Base-by-base conservation (phyloP, 2,888 invertebrate genomes). In the Panzeria rudis region DNA sequence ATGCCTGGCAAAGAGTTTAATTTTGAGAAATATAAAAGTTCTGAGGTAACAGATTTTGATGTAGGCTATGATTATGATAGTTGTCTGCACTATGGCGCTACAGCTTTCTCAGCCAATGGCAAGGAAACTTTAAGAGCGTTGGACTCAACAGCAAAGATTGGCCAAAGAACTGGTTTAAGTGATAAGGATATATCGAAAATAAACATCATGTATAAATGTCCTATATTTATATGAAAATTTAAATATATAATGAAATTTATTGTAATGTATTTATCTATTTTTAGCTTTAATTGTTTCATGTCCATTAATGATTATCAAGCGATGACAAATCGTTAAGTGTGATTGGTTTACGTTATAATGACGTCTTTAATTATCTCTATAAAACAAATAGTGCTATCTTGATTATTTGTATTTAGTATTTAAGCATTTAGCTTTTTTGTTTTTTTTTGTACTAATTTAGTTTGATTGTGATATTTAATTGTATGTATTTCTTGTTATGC, bases 51-150 rank as follows among this genome's bases (percentile, higher is more conserved):
- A 44, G 95, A 94, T 61, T 96, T 94, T 89, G 95, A 95, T 8
- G 93, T 96, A 61, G 93, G 94, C 0, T 97, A 97, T 89, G 97
- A 97, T 90, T 97, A 95, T 91, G 94, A 94, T 79, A 96, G 96
- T 87, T 95, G 97, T 6, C 95, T 97, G 95, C 97, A 97, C 89
- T 97, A 97, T 92, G 95, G 96, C 0, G 93, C 94, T 17, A 94
- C 94, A 6, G 96, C 96, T 1, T 97, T 97, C 92, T 95, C 96
- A 0, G 93, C 89, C 64, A 97, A 97, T 90, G 94, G 94, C 1
- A 91, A 94, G 89, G 94, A 95, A 23, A 97, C 97, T 0, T 96
- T 97, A 56, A 93, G 94, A 29, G 93, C 96, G 0, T 32, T 87
- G 0, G 88, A 91, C 73, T 0, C 66, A 0, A 79, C 54, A 0